Evolutionary conservation across 2,113 vertebrate species (phyloP), one percentile per base, ranked within the genome.

Genomic region (Pimephales promelas): DNA sequence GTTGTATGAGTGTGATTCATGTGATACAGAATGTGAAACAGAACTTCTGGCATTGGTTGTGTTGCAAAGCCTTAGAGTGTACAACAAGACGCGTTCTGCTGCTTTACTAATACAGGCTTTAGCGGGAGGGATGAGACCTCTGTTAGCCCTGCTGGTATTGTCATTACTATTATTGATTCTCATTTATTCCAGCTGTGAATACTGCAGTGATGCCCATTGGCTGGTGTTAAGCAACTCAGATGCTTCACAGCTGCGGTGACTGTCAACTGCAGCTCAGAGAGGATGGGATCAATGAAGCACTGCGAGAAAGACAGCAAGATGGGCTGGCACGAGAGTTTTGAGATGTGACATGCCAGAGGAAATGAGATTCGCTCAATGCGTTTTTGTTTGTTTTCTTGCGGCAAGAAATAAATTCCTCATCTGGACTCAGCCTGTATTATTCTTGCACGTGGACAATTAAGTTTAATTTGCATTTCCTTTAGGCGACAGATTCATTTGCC

Each of bases 161-260:
- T 81, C 85, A 59, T 76, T 70, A 82, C 22, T 43, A 64, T 40
- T 75, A 83, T 84, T 64, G 34, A 76, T 79, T 83, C 22, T 54
- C 79, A 72, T 89, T 76, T 82, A 71, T 77, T 87, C 81, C 76
- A 62, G 75, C 83, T 79, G 82, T 61, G 75, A 79, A 72, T 61
- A 36, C 70, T 61, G 18, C 68, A 54, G 76, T 10, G 4, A 10
- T 56, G 31, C 49, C 26, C n/a, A 81, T 20, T 26, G 70, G n/a
- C 52, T n/a, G 34, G 62, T 28, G 16, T 14, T 8, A 43, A 78
- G 34, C 3, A 71, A 10, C 24, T 59, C 52, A 61, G 84, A 86
- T 26, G 81, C 81, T 76, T 70, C 84, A 57, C 64, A 85, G 79
- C 83, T 86, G 74, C 5, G 10, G 10, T 13, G 20, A 40, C 73